Conservation (phyloP, 2,797 vertebrate genomes). For the Sciurus vulgaris region DNA sequence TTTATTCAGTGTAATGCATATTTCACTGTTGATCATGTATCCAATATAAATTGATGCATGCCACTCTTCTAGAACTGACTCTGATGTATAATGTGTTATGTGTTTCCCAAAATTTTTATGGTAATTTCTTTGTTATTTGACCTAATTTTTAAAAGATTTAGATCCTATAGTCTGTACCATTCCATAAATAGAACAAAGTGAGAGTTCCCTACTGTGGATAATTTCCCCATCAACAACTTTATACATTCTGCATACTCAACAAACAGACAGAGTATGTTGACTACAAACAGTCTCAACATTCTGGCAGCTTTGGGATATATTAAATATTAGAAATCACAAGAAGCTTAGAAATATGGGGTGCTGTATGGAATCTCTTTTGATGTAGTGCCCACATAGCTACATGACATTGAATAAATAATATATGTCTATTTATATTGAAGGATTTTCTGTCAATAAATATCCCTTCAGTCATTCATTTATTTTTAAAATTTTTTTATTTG, state of each 20-base stretch:
- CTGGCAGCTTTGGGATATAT: background rate
- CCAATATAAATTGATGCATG: background rate
- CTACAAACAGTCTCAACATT: background rate
- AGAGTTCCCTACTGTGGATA: background rate
- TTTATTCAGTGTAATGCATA: constrained; percentile 25
- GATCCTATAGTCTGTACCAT: background rate
- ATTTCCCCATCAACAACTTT: constrained; percentile 37
- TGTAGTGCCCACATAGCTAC: background rate
- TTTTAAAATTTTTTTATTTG: too few relatives aligned
- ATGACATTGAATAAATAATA: constrained; percentile 11
- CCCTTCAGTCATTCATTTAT: background rate
- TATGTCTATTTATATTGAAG: background rate
- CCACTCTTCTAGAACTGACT: background rate
- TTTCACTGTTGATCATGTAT: background rate
- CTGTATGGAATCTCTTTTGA: background rate
- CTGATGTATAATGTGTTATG: background rate
- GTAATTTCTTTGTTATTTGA: constrained; percentile 28
- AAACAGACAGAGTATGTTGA: background rate
- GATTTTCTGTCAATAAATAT: background rate
- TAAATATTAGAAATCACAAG: constrained; percentile 61
- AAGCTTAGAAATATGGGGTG: constrained; percentile 11
- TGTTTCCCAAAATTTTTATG: constrained; percentile 29
- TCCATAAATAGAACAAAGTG: constrained; percentile 25
- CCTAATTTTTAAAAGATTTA: constrained; percentile 59
- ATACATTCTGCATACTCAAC: background rate